A percentile compares a stretch with the other conserved stretches of the same genome.
These are phyloP conservation scores for Scelioninae gen. 1 DNA, from an alignment of 2,888 invertebrate genomes.

Conservation along the genomic window DNA sequence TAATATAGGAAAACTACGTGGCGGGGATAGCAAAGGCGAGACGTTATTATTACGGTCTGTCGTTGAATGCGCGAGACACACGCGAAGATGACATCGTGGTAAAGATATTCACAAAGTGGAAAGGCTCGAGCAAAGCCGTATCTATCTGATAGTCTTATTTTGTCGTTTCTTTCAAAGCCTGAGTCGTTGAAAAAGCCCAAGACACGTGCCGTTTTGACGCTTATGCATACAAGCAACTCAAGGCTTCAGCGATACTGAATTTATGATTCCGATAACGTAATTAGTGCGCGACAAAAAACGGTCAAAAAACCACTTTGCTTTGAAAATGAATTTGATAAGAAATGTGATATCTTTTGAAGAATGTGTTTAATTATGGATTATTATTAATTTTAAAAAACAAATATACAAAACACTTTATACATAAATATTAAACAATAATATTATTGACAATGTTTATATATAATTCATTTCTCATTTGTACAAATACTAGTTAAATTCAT, in stretches of 20 bases:
- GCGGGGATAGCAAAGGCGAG: conserved; percentile 30
- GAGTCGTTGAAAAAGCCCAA: conserved; percentile 70
- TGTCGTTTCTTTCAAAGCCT: conserved; percentile 75
- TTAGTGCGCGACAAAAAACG: neutral
- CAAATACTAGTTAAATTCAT: too few species aligned
- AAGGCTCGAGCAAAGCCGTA: conserved; percentile 62
- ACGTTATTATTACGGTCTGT: conserved; percentile 46
- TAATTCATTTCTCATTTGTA: too few species aligned
- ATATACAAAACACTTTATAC: too few species aligned
- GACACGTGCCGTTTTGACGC: conserved; percentile 76
- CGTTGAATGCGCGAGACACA: conserved; percentile 38
- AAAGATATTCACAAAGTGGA: conserved; percentile 71
- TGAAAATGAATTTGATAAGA: too few species aligned
- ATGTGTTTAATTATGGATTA: too few species aligned
- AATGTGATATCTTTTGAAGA: too few species aligned
- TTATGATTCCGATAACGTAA: conserved; percentile 43
- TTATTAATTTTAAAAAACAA: too few species aligned
- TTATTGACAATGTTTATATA: too few species aligned
- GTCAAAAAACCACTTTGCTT: too few species aligned
- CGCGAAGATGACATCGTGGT: conserved; percentile 42
- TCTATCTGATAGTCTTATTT: conserved; percentile 79
- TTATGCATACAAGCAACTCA: conserved; percentile 68
- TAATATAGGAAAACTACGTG: conserved; percentile 70
- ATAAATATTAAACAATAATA: too few species aligned
- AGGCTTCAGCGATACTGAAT: conserved; percentile 44